Base-by-base conservation (phyloP, 2,888 invertebrate genomes). In the Liopterus haemorrhoidalis region DNA sequence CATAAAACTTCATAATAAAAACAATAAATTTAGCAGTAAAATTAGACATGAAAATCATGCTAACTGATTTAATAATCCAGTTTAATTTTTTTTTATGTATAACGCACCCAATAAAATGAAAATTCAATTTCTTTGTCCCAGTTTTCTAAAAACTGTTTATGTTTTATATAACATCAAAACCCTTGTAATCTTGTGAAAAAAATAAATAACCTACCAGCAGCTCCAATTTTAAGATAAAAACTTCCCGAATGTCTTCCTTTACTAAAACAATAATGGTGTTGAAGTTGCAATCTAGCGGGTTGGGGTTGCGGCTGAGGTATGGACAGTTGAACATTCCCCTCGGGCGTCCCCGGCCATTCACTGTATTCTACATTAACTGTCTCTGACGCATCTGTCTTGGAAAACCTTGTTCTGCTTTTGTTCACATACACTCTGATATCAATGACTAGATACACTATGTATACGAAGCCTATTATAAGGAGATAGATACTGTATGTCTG, bases 221-320 rank as follows among this genome's bases (percentile, higher is more conserved):
- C 83, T 38, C 84, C 84, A 54, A 82, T 64, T 70, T 84, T 85
- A 14, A 85, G 70, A 62, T 81, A 85, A 61, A 85, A 80, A 57
- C 82, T 82, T 20, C 81, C 82, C 12, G 81, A 79, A 65, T 85
- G 83, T 51, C 82, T 67, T 41, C 83, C 82, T 30, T 74, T 74
- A 54, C 74, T 77, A 62, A 82, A 81, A 61, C 79, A 80, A 59
- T 80, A 81, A 56, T 72, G 64, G 56, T 79, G 79, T 21, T 67
- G 70, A 31, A 73, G 66, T 2, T 72, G 62, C 9, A 68, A 49
- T n/a, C 46, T 42, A 2, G 43, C 31, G 20, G 52, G 54, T 16
- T 54, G 49, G 11, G 58, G 52, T 42, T 57, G 56, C 0, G 75
- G 71, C 1, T 73, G 58, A 0, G 70, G 69, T 35, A 65, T 58